Conservation (phyloP, 2,113 vertebrate species). For the Microtus oregoni region DNA sequence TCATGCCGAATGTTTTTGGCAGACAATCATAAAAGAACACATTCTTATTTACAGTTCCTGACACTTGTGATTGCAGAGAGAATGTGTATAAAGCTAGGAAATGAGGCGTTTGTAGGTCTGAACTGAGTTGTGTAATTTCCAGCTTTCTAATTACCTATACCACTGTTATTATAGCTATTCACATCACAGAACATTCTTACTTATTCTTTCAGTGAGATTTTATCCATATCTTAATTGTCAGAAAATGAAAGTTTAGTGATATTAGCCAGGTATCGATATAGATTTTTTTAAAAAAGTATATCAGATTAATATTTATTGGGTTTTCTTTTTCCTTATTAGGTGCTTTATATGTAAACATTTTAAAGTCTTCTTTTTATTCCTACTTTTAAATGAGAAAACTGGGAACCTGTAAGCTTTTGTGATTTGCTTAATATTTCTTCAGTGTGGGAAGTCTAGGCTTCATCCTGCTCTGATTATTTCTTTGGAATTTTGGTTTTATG, state of each 20-base stretch:
- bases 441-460: background rate
- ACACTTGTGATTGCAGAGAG: constrained; percentile 54
- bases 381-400: constrained; percentile 30
- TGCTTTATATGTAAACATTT: background rate
- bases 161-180: background rate
- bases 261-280: background rate
- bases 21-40: constrained; percentile 57
- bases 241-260: background rate
- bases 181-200: background rate
- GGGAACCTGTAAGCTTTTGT: background rate
- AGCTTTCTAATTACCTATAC: constrained; percentile 45
- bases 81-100: constrained; percentile 54
- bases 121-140: constrained; percentile 48
- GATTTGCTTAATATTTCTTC: background rate
- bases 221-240: background rate
- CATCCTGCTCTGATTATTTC: background rate
- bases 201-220: background rate
- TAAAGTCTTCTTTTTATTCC: background rate
- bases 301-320: background rate
- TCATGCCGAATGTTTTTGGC: constrained; percentile 62
- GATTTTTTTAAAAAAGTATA: background rate
- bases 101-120: constrained; percentile 1
- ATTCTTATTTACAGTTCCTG: constrained; percentile 64
- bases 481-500: constrained; percentile 12
- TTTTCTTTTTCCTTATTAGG: background rate